A percentile compares a stretch with the other conserved stretches of the same genome.
Conservation (phyloP, 2,888 invertebrate species). For the Parapristionchus giblindavisi region DNA sequence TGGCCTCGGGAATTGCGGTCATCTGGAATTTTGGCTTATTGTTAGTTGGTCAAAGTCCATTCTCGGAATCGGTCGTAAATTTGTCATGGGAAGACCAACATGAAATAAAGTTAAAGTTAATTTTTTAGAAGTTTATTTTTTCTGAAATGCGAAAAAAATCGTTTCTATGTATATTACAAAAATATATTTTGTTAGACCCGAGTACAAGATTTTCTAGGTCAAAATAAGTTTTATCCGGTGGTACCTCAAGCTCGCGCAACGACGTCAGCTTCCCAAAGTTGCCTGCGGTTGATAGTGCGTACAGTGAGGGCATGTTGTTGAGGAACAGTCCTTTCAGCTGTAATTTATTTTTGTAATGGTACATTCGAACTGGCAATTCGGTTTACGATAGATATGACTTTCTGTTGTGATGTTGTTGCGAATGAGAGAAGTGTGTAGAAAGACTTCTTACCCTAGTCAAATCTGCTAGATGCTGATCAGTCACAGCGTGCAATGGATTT, state of each 20-base stretch:
- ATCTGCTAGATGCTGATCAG: constrained; percentile 51
- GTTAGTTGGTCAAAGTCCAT: too few relatives aligned
- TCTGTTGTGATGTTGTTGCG: not conserved
- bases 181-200: not conserved
- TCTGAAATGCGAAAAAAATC: too few relatives aligned
- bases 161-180: too few relatives aligned
- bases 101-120: too few relatives aligned
- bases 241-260: constrained; percentile 48
- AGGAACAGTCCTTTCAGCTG: constrained; percentile 58
- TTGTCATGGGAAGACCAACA: too few relatives aligned
- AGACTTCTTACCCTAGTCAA: not conserved
- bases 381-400: too few relatives aligned
- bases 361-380: too few relatives aligned
- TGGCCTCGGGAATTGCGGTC: constrained; percentile 11
- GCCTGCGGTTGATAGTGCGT: constrained; percentile 53
- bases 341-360: too few relatives aligned
- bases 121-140: too few relatives aligned
- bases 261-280: constrained; percentile 56
- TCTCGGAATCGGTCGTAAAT: too few relatives aligned
- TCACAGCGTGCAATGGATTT: constrained; percentile 56
- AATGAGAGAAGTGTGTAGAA: not conserved
- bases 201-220: not conserved
- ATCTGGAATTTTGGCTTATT: constrained; percentile 4
- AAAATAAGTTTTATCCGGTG: not conserved
- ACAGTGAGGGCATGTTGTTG: constrained; percentile 56